Percentiles rank a stretch among this genome's conserved stretches.
These are phyloP conservation scores for Collichthys lucidus DNA, from an alignment of 2,113 vertebrate species.

Conservation along the genomic window DNA sequence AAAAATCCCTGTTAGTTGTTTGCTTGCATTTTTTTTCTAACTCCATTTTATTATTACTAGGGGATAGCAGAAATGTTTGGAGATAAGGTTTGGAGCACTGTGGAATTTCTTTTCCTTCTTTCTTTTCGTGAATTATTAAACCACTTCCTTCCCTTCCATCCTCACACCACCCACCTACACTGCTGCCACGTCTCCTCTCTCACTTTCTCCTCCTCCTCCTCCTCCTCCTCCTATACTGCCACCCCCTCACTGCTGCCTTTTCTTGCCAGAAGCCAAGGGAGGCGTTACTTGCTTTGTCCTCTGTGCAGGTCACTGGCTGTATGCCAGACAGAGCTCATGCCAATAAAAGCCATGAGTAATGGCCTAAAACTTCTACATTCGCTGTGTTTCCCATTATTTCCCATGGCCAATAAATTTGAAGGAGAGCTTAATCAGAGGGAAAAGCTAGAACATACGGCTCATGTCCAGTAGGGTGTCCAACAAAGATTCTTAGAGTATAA, in stretches of 20 bases:
- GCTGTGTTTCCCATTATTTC: slow-evolving; percentile 81
- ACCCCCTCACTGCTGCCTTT: slow-evolving; percentile 56
- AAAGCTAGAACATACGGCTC: slow-evolving; percentile 68
- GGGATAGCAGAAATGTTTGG: slow-evolving; percentile 7
- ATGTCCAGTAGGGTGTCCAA: slow-evolving; percentile 66
- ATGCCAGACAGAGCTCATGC: slow-evolving; percentile 76
- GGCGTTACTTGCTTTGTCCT: slow-evolving; percentile 80
- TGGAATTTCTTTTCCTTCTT: slow-evolving; percentile 6
- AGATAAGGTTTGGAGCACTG: slow-evolving; percentile 33
- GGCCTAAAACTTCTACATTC: slow-evolving; percentile 80
- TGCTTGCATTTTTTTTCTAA: slow-evolving; percentile 36
- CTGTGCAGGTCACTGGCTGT: slow-evolving; percentile 79
- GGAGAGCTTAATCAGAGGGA: slow-evolving; percentile 77
- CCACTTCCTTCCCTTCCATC: slow-evolving; percentile 49
- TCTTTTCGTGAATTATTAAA: slow-evolving; percentile 62
- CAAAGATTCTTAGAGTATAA: slow-evolving; percentile 66
- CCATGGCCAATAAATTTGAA: slow-evolving; percentile 77
- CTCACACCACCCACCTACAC: slow-evolving; percentile 63
- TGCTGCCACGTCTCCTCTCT: slow-evolving; percentile 56
- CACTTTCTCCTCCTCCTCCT: slow-evolving; percentile 57
- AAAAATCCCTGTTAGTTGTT: slow-evolving; percentile 46
- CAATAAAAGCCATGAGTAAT: slow-evolving; percentile 83
- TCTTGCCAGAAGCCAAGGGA: slow-evolving; percentile 75
- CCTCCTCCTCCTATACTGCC: slow-evolving; percentile 50
- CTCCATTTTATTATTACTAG: slow-evolving; percentile 22